Evolutionary conservation across 2,888 invertebrate genomes (phyloP).

Genomic region (Emmelina monodactyla): DNA sequence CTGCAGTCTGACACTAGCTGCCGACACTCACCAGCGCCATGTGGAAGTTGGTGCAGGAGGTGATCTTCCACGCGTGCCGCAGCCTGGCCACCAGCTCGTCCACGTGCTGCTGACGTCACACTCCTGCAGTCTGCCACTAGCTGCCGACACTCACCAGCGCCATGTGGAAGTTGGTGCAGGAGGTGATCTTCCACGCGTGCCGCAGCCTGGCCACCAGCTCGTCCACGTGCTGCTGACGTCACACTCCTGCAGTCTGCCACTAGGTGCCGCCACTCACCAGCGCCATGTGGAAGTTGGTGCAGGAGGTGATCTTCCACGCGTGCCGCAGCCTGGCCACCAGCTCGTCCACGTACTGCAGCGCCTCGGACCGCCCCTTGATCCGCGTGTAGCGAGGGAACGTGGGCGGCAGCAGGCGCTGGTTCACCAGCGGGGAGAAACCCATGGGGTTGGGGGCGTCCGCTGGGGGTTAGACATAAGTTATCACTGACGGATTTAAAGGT

Average conservation of each 20-base stretch:
- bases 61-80: slow-evolving; percentile 82
- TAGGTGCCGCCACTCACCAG: too few species aligned
- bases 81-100: slow-evolving; percentile 84
- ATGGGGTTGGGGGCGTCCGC: slow-evolving; percentile 80
- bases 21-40: slow-evolving; percentile 80
- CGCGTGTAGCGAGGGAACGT: slow-evolving; percentile 97
- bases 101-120: slow-evolving; percentile 78
- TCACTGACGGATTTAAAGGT: too few species aligned
- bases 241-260: too few species aligned
- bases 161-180: slow-evolving; percentile 79
- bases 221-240: slow-evolving; percentile 79
- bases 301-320: slow-evolving; percentile 82
- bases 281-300: slow-evolving; percentile 81
- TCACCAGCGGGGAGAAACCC: slow-evolving; percentile 96
- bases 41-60: slow-evolving; percentile 80
- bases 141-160: slow-evolving; percentile 82
- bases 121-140: too few species aligned
- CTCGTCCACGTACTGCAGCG: slow-evolving; percentile 81
- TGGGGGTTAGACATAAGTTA: slow-evolving; percentile 25
- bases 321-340: slow-evolving; percentile 82
- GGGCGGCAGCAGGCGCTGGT: slow-evolving; percentile 94
- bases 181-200: slow-evolving; percentile 82
- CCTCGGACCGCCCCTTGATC: slow-evolving; percentile 80
- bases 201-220: slow-evolving; percentile 83
- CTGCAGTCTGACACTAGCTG: too few species aligned